Evolutionary conservation across 2,113 vertebrate genomes (phyloP).

Genomic region (Petaurus breviceps): DNA sequence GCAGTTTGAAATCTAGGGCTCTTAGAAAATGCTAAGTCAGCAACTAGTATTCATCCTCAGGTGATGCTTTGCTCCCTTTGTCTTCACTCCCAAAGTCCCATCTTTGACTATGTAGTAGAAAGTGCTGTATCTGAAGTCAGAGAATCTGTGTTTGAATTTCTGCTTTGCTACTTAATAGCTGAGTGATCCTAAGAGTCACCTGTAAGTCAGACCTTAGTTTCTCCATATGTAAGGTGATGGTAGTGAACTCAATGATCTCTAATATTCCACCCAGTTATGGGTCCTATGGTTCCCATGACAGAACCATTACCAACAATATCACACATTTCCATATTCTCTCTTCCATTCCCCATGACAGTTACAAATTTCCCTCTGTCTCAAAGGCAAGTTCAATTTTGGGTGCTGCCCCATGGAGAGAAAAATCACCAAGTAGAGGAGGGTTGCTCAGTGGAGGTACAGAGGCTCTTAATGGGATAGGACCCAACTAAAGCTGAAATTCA

Average conservation of each 20-base stretch:
- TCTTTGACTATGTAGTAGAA: conserved; percentile 15
- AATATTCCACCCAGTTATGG: background rate
- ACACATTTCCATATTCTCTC: background rate
- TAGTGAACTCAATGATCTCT: background rate
- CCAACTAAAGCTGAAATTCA: conserved; percentile 73
- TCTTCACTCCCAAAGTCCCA: background rate
- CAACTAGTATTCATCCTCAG: background rate
- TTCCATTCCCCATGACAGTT: background rate
- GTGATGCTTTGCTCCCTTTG: background rate
- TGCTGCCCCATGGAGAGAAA: background rate
- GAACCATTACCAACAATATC: background rate
- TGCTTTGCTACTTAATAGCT: background rate
- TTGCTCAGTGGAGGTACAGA: background rate
- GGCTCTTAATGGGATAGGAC: background rate
- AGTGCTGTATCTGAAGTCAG: background rate
- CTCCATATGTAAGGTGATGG: background rate
- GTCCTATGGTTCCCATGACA: background rate
- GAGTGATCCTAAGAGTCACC: background rate
- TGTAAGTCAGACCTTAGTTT: background rate
- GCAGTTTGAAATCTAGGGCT: background rate
- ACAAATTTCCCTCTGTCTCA: background rate
- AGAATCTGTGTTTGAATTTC: background rate
- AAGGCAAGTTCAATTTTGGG: background rate
- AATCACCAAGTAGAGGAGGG: background rate
- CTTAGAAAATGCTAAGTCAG: background rate